Evolutionary conservation across 64 coral and sea anemone species (phyloP).

Genomic region (Pocillopora verrucosa): DNA sequence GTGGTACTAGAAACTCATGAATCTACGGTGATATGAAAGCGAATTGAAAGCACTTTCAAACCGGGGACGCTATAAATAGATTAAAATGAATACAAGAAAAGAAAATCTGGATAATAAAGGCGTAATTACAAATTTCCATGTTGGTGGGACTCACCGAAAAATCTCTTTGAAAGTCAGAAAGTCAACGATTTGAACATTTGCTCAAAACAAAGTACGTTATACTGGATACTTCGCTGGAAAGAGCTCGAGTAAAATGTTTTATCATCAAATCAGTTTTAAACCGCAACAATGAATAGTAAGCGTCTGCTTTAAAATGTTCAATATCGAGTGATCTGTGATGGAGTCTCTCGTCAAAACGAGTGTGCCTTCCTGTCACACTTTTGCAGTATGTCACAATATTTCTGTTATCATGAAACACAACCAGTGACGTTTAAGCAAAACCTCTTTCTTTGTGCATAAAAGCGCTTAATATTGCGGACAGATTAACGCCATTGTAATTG

Average conservation of each 20-base stretch:
- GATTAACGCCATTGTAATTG: background rate
- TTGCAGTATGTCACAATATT: background rate
- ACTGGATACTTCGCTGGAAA: background rate
- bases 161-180: background rate
- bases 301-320: background rate
- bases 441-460: background rate
- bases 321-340: background rate
- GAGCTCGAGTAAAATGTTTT: background rate
- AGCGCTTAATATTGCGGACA: background rate
- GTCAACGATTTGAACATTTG: background rate
- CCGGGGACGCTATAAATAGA: background rate
- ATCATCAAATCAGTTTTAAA: background rate
- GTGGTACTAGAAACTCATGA: background rate
- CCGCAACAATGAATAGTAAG: constrained; percentile 7
- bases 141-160: too few relatives aligned
- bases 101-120: background rate
- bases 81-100: background rate
- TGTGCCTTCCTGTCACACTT: background rate
- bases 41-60: background rate
- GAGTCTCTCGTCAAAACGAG: background rate
- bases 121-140: too few relatives aligned
- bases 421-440: background rate
- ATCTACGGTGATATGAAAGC: background rate
- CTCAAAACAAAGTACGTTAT: background rate
- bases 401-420: background rate